Conservation (phyloP, 1,140 invertebrate species). For the Epicauta chinensis region DNA sequence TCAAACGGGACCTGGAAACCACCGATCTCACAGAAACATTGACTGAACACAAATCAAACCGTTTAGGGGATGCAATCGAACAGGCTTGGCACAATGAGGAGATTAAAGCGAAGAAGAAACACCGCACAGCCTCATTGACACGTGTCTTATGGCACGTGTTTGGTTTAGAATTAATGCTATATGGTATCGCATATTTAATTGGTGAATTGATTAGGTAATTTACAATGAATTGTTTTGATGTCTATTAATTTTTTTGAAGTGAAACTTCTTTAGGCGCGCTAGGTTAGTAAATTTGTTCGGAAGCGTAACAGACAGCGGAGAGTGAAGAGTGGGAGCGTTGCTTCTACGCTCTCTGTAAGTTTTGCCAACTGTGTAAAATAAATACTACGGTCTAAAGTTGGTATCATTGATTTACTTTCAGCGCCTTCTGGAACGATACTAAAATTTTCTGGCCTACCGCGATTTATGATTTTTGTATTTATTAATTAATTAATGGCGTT, state of each 20-base stretch:
- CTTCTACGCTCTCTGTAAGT: too few species aligned
- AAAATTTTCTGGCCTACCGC: too few species aligned
- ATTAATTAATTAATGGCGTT: too few species aligned
- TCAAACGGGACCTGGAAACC: conserved; percentile 49
- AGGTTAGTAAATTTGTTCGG: too few species aligned
- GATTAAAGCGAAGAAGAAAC: conserved; percentile 30
- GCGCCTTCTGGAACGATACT: too few species aligned
- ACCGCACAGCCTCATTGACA: conserved; percentile 36
- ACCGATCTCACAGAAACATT: conserved; percentile 55
- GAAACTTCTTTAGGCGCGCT: too few species aligned
- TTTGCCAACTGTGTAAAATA: too few species aligned
- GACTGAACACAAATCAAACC: conserved; percentile 49
- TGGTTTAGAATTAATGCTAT: conserved; percentile 35
- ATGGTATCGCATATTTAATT: conserved; percentile 37
- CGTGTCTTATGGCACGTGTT: conserved; percentile 33
- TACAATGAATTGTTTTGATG: background rate
- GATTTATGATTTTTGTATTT: too few species aligned
- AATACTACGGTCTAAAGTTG: too few species aligned
- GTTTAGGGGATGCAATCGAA: conserved; percentile 51
- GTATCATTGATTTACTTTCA: too few species aligned
- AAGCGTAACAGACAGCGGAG: too few species aligned
- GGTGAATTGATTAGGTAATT: conserved; percentile 38
- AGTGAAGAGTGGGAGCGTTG: too few species aligned
- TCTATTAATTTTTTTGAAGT: background rate
- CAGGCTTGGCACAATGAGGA: conserved; percentile 47